phyloP scores from a whole-genome alignment of 1,140 invertebrate genomes.

The Bombus confusus region DNA sequence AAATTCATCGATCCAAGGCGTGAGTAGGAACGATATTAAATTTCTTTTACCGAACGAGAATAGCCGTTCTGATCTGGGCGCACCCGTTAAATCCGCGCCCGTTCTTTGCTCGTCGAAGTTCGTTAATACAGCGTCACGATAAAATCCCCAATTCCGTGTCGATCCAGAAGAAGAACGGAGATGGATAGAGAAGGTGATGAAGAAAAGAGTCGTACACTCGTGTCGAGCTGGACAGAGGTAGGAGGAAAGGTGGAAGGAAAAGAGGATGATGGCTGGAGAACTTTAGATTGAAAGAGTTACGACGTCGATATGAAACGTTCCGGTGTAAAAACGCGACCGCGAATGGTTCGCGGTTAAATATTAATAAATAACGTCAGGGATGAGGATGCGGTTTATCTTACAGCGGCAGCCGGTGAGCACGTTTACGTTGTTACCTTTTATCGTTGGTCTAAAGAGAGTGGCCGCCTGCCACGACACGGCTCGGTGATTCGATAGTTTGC shows the following conservation, averaged over 20 bases:
- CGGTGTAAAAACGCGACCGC: slow-evolving; percentile 27
- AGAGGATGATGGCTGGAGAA: neutral
- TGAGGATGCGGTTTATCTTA: slow-evolving; percentile 31
- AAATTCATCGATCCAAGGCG: slow-evolving; percentile 61
- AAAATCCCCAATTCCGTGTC: slow-evolving; percentile 66
- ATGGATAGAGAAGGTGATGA: neutral
- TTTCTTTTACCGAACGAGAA: slow-evolving; percentile 60
- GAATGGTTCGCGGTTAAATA: slow-evolving; percentile 59
- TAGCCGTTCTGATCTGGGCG: slow-evolving; percentile 58
- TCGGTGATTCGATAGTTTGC: slow-evolving; percentile 18
- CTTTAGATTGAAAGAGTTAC: slow-evolving; percentile 62
- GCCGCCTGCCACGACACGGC: neutral
- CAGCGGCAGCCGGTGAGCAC: neutral
- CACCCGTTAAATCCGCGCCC: slow-evolving; percentile 65
- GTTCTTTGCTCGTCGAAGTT: slow-evolving; percentile 56
- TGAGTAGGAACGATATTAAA: slow-evolving; percentile 65
- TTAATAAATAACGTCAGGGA: slow-evolving; percentile 51
- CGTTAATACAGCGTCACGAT: slow-evolving; percentile 70
- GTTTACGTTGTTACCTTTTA: slow-evolving; percentile 32
- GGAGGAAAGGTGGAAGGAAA: neutral
- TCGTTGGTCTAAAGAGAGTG: slow-evolving; percentile 1
- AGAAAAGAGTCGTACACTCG: slow-evolving; percentile 12
- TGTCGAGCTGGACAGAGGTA: neutral
- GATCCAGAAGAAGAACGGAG: slow-evolving; percentile 38
- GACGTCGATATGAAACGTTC: slow-evolving; percentile 47